Evolutionary conservation across 2,113 vertebrate species (phyloP).

Genomic region (Tor tambroides): DNA sequence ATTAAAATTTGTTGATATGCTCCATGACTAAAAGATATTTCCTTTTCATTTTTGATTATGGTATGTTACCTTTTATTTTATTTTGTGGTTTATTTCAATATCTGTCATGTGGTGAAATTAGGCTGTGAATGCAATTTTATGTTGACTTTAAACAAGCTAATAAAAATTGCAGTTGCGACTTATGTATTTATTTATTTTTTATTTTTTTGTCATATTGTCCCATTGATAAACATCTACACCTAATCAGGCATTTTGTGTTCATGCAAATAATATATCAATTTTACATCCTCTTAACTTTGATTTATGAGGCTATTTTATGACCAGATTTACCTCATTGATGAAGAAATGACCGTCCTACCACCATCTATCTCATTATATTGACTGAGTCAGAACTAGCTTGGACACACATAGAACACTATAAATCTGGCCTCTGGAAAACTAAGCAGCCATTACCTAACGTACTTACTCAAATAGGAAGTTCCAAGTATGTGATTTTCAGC

Average conservation of each 20-base stretch:
- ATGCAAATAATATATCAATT: neutral
- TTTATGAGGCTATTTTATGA: neutral
- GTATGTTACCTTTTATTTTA: no score
- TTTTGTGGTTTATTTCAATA: no score
- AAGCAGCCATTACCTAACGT: neutral
- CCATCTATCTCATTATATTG: slow-evolving; percentile 17
- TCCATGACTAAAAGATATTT: no score
- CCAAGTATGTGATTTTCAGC: neutral
- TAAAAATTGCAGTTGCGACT: no score
- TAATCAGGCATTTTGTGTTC: neutral
- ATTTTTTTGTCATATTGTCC: neutral
- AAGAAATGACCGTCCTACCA: slow-evolving; percentile 4
- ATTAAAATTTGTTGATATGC: no score
- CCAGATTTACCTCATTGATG: slow-evolving; percentile 2
- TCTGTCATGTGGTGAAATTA: no score
- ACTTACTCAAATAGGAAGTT: slow-evolving; percentile 16
- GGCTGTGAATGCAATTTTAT: no score
- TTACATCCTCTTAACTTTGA: slow-evolving; percentile 19
- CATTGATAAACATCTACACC: neutral
- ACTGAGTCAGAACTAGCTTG: neutral
- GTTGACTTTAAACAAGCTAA: no score
- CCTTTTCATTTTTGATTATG: no score
- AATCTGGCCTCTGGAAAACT: neutral
- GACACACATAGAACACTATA: neutral
- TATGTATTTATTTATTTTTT: no score